Base-by-base conservation (phyloP, 2,888 invertebrate genomes). In the Hydrotaea diabolus region DNA sequence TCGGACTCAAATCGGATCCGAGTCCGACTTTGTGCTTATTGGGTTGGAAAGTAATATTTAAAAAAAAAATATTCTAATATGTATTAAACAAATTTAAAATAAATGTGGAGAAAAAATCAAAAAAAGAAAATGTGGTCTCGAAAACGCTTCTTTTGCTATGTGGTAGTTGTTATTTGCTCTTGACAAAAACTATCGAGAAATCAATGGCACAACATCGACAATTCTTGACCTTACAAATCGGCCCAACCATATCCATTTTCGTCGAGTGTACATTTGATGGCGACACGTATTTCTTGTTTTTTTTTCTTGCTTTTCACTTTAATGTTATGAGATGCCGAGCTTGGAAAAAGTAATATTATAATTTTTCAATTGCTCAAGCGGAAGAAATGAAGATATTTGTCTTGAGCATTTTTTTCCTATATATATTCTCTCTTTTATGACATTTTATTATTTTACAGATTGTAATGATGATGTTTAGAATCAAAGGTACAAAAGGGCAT, bases 301-400 rank as follows among this genome's bases (percentile, higher is more conserved):
- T 31, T 31, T 74, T 15, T 19, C 55, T 43, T 59, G 13, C 23
- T 31, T 19, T 8, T 57, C n/a, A 23, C 15, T 46, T 46, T 43
- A 46, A 46, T 46, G 69, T 69, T 46, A 15, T 21, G 43, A 39
- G 31, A n/a, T n/a, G n/a, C n/a, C n/a, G n/a, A 21, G 17, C 55
- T 11, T 13, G 19, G 8, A 21, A 46, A 62, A 36, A 55, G 31
- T 55, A 72, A 62, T 62, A 62, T 74, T 62, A 74, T 46, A 62
- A 74, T 78, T 78, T 73, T 72, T 73, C 79, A 39, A 64, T 79
- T 79, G 73, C 73, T 73, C 49, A 66, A 69, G 75, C 76, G 46
- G 36, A 80, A 80, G 55, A 73, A 64, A 69, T 69, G 39, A 17
- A 69, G 69, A 69, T 69, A 69, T 69, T 69, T 46, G 23, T 69